Conservation (phyloP, 2,113 vertebrate genomes). For the Lethenteron camtschaticum region DNA sequence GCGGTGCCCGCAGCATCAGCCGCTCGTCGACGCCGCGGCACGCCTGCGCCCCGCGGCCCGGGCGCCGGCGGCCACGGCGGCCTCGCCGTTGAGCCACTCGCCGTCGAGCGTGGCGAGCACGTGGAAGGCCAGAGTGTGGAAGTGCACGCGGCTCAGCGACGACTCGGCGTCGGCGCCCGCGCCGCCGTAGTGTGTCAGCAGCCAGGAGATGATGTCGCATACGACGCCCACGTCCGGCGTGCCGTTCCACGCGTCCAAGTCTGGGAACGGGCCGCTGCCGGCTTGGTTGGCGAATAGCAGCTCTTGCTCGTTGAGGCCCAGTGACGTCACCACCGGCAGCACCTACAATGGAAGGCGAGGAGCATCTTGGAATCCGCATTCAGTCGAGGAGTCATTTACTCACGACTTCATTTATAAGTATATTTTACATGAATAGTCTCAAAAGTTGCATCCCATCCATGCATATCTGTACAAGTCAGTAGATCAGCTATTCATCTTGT, state of each 20-base stretch:
- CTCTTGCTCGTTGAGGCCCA: slow-evolving; percentile 91
- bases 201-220: slow-evolving; percentile 82
- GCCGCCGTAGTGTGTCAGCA: slow-evolving; percentile 49
- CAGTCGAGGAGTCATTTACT: too few relatives aligned
- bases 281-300: slow-evolving; percentile 77
- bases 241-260: slow-evolving; percentile 38
- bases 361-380: too few relatives aligned
- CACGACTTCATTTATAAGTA: too few relatives aligned
- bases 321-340: slow-evolving; percentile 66
- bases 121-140: slow-evolving; percentile 85
- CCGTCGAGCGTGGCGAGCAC: slow-evolving; percentile 61
- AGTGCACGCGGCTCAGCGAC: slow-evolving; percentile 64
- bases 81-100: slow-evolving; percentile 65
- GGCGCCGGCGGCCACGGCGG: slow-evolving; percentile 58
- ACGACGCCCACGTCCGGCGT: slow-evolving; percentile 55
- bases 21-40: slow-evolving; percentile 34
- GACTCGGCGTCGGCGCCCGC: slow-evolving; percentile 22
- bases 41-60: slow-evolving; percentile 57
- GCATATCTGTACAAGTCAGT: too few relatives aligned
- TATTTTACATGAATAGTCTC: too few relatives aligned
- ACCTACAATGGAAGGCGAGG: slow-evolving; percentile 57
- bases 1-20: slow-evolving; percentile 45
- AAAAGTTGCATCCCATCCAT: too few relatives aligned
- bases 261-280: slow-evolving; percentile 43
- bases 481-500: too few relatives aligned